phyloP scores from a whole-genome alignment of 2,113 vertebrate genomes.

The Platysternon megacephalum region DNA sequence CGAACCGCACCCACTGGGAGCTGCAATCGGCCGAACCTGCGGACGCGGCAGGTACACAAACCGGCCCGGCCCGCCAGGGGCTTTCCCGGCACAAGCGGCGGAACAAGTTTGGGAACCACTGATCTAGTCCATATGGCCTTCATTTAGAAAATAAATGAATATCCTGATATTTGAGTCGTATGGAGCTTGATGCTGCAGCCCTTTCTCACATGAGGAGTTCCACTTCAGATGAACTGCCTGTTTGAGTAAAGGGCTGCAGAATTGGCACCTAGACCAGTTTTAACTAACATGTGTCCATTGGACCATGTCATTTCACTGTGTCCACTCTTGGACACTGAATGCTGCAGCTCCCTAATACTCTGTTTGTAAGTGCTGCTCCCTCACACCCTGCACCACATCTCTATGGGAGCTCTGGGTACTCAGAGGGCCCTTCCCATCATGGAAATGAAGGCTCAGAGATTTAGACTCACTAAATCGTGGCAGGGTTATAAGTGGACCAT shows the following conservation, averaged over 20 bases:
- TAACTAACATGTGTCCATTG: neutral
- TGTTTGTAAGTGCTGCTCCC: neutral
- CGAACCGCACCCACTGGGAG: too few relatives aligned
- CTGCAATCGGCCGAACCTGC: too few relatives aligned
- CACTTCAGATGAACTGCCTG: neutral
- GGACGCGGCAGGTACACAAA: too few relatives aligned
- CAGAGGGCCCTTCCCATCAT: neutral
- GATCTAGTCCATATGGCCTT: neutral
- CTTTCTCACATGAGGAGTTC: neutral
- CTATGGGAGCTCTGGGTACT: neutral
- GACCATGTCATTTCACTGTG: neutral
- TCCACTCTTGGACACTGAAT: neutral
- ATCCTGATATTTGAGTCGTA: neutral
- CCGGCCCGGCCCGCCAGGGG: too few relatives aligned
- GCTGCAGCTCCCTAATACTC: neutral
- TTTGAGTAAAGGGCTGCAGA: neutral
- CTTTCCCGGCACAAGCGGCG: too few relatives aligned
- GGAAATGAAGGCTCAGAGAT: neutral
- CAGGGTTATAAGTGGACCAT: neutral
- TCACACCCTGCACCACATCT: neutral
- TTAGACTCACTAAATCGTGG: neutral
- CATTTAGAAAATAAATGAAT: slow-evolving; percentile 6
- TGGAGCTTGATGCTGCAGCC: neutral
- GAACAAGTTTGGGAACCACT: neutral
- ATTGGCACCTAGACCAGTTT: neutral